Evolutionary conservation across 2,797 vertebrate species (phyloP).

Genomic region (Spizella passerina): DNA sequence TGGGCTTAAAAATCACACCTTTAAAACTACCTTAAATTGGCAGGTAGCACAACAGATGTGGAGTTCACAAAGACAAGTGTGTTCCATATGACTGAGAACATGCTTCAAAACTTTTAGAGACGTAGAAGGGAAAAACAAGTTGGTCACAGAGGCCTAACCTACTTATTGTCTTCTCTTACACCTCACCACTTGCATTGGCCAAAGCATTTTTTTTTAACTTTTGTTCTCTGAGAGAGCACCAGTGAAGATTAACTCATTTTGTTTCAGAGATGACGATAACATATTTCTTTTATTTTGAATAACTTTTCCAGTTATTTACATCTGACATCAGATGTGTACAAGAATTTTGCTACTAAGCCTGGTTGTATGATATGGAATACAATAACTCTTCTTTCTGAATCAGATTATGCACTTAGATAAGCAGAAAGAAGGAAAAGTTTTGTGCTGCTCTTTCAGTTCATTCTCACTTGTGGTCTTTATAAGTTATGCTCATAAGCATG

Average conservation of each 20-base stretch:
- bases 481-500: neutral
- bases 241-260: neutral
- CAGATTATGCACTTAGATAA: neutral
- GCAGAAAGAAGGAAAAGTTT: neutral
- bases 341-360: neutral
- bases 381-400: neutral
- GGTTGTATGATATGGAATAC: neutral
- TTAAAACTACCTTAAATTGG: neutral
- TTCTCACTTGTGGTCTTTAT: neutral
- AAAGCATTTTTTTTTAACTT: neutral
- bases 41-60: neutral
- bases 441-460: neutral
- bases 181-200: neutral
- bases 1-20: neutral
- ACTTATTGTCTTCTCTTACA: neutral
- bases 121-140: neutral
- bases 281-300: neutral
- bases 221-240: neutral
- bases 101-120: fast-evolving
- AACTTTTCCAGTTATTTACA: neutral
- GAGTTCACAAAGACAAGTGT: neutral
- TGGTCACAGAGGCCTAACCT: neutral
- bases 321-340: neutral
- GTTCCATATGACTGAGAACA: neutral
- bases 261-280: neutral